Base-by-base conservation (phyloP, 35 echinoderm and acorn worm genomes). In the Ophiothrix spiculata region DNA sequence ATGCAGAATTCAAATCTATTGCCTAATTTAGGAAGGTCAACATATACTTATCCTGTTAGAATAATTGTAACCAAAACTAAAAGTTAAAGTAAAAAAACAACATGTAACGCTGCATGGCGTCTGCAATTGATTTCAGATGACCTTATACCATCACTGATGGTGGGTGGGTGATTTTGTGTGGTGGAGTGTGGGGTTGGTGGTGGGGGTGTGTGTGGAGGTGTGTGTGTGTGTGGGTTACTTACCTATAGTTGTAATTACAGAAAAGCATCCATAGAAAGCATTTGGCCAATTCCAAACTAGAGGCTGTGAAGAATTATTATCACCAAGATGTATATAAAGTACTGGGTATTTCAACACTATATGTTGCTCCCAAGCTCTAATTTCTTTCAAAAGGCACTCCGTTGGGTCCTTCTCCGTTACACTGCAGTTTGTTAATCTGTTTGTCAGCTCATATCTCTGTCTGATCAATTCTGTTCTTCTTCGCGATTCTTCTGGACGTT, bases 161-260 rank as follows among this genome's bases (percentile, higher is more conserved):
- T n/a, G n/a, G n/a, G n/a, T n/a, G n/a, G n/a, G n/a, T n/a, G n/a
- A n/a, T n/a, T n/a, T n/a, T n/a, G n/a, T n/a, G n/a, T n/a, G n/a
- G n/a, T n/a, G n/a, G n/a, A n/a, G n/a, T n/a, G n/a, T n/a, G n/a
- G n/a, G n/a, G n/a, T n/a, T n/a, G n/a, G n/a, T n/a, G n/a, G n/a
- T n/a, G n/a, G n/a, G n/a, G n/a, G n/a, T n/a, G n/a, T n/a, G n/a
- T n/a, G n/a, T n/a, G n/a, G n/a, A n/a, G n/a, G n/a, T n/a, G n/a
- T n/a, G n/a, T n/a, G n/a, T n/a, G n/a, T n/a, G n/a, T n/a, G n/a
- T n/a, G n/a, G n/a, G n/a, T n/a, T n/a, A 35, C 87, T 74, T 82
- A 89, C 87, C 87, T 82, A 89, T 89, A 41, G 87, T 89, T 38
- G 87, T 81, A 31, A 89, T 74, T 16, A 82, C 25, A 80, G 87